Conservation (phyloP, 2,113 vertebrate genomes). For the Dicaeum eximium region DNA sequence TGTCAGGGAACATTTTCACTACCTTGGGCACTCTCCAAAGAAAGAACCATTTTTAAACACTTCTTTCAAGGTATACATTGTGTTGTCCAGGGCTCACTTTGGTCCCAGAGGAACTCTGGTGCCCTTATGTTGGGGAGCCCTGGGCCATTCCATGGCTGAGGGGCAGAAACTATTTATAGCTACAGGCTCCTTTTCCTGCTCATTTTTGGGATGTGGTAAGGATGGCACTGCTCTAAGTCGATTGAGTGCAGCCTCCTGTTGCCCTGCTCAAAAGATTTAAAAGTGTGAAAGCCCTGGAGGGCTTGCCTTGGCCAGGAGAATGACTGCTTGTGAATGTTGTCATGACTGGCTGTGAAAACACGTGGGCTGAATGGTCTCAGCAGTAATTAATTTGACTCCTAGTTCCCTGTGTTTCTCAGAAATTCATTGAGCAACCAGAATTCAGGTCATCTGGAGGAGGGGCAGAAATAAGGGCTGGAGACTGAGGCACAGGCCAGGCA, state of each 20-base stretch:
- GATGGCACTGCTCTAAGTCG: fast-evolving
- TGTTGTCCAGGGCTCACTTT: neutral
- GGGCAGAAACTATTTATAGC: neutral
- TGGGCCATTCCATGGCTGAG: neutral
- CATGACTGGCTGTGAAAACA: neutral
- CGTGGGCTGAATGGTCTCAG: neutral
- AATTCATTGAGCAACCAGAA: neutral
- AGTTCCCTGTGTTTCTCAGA: neutral
- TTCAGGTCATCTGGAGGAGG: neutral
- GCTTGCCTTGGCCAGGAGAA: neutral
- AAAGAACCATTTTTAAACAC: neutral
- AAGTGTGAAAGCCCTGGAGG: neutral
- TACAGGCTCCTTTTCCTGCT: neutral
- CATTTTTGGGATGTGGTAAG: neutral
- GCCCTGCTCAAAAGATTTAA: neutral
- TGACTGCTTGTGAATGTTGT: neutral
- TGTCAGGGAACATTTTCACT: neutral
- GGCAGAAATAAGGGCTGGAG: neutral
- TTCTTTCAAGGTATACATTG: neutral
- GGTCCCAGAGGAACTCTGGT: neutral
- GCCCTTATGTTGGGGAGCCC: neutral
- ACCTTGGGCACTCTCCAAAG: neutral
- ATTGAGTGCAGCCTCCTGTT: neutral
- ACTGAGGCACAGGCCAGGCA: neutral
- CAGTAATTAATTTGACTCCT: neutral